A percentile compares a stretch with the other conserved stretches of the same genome.
These are phyloP conservation scores for Drosophila repletoides DNA, from an alignment of 1,140 invertebrate genomes.

Conservation along the genomic window DNA sequence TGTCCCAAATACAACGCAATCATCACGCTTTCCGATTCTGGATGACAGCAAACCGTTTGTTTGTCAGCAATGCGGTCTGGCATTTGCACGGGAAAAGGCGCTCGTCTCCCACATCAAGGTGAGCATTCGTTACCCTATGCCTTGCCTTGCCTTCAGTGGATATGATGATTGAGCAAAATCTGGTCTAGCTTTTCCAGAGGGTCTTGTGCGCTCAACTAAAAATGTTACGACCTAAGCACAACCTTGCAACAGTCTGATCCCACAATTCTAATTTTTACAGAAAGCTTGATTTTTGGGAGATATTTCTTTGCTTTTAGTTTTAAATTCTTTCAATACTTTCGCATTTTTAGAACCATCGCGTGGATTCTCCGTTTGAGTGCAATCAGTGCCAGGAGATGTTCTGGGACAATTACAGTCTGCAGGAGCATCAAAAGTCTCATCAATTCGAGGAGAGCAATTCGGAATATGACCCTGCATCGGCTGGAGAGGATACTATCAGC, in stretches of 20 bases:
- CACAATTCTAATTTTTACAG: too few relatives aligned
- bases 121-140: not conserved
- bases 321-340: conserved; percentile 25
- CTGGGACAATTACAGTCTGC: conserved; percentile 87
- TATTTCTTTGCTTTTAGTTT: too few relatives aligned
- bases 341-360: conserved; percentile 87
- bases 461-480: conserved; percentile 81
- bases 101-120: conserved; percentile 88
- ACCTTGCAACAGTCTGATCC: conserved; percentile 27
- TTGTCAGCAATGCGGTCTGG: conserved; percentile 90
- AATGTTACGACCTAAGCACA: conserved; percentile 35
- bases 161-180: conserved; percentile 12
- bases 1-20: conserved; percentile 23
- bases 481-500: conserved; percentile 82
- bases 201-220: conserved; percentile 16
- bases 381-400: conserved; percentile 90
- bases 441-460: conserved; percentile 83
- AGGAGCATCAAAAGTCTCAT: conserved; percentile 86
- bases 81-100: conserved; percentile 91
- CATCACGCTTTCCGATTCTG: conserved; percentile 83
- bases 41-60: conserved; percentile 91
- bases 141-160: conserved; percentile 6
- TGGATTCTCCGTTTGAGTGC: conserved; percentile 90
- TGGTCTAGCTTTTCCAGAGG: conserved; percentile 10
- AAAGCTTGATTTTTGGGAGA: too few relatives aligned